Evolutionary conservation across 2,797 vertebrate genomes (phyloP), one percentile per base, ranked within the genome.

Genomic region (Xyrichtys novacula): DNA sequence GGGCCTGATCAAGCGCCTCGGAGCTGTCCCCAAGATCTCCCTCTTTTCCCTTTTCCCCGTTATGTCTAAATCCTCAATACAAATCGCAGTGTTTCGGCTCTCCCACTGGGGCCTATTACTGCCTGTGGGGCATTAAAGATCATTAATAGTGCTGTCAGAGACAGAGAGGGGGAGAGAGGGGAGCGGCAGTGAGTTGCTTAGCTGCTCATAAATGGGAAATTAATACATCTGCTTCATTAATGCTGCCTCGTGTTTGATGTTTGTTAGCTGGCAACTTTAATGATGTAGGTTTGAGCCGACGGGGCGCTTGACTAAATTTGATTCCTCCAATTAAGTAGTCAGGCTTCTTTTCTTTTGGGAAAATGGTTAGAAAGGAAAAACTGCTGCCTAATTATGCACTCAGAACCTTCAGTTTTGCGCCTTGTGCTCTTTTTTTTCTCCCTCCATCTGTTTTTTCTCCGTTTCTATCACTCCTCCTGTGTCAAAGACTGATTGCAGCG

Each of bases 91-190:
- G 96, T 97, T 98, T 96, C 94, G 94, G 94, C 94, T 95, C 94
- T 98, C 97, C 97, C 97, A 96, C 93, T 86, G 96, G 96, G 96
- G 94, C 96, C 96, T 95, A 98, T 99, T 98, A 98, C 95, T 96
- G 96, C 96, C 97, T 97, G 96, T 97, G 94, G 96, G 97, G 95
- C 96, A 97, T 98, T 98, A 97, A 97, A 95, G 95, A 98, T 97
- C 97, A 98, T 99, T 98, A 98, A 97, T 96, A 96, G 94, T 94
- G 94, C 96, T 97, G 96, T 97, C 96, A 96, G 95, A 94, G 87
- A 92, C 90, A 90, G 89, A 90, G 89, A 50, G 36, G 76, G 83
- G 81, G 87, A 65, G 80, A 64, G 70, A 58, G 75, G 88, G 85
- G 88, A 84, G 71, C 61, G 66, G 93, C 91, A 90, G 93, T 86